Evolutionary conservation across 2,888 invertebrate genomes (phyloP), one percentile per base, ranked within the genome.

Genomic region (Lycaena phlaeas): DNA sequence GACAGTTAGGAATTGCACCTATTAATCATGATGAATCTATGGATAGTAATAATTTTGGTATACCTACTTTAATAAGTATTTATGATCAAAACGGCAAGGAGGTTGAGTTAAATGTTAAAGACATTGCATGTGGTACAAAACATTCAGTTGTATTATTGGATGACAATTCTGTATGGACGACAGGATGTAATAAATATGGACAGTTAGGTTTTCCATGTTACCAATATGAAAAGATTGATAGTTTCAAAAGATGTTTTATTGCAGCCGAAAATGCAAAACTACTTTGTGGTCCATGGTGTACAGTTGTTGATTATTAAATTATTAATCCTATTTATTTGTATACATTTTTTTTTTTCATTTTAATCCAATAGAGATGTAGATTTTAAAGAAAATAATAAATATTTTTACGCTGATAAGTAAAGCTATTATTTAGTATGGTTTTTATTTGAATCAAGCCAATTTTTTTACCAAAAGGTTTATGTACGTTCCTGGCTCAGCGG

Each of bases 161-260:
- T 48, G 87, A 90, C 56, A 87, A 89, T 10, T 70, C 86, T 25
- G 59, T 95, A 9, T 92, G 90, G 88, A 91, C 91, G 0, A 86
- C 89, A 61, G 96, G 96, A 9, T 92, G 90, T 86, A 95, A 95
- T 71, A 89, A 89, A 56, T 93, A 94, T 71, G 92, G 92, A 1
- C 95, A 96, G 60, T 66, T 96, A 31, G 92, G 90, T 7, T 56
- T 82, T 38, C 54, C 65, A 14, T 53, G 57, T 18, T 52, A 68
- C 17, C 57, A 52, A 11, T 49, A 53, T 43, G 68, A 69, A n/a
- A 57, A 50, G 26, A 40, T 67, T 2, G 55, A 62, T 43, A 49
- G 46, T 55, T 84, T 74, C 48, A 71, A 53, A 42, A 74, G 72
- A 42, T 56, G 60, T 39, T 64, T 54, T 53, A 44, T 62, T 17